Base-by-base conservation (phyloP, 1,140 invertebrate species). In the Heterodera carotae region DNA sequence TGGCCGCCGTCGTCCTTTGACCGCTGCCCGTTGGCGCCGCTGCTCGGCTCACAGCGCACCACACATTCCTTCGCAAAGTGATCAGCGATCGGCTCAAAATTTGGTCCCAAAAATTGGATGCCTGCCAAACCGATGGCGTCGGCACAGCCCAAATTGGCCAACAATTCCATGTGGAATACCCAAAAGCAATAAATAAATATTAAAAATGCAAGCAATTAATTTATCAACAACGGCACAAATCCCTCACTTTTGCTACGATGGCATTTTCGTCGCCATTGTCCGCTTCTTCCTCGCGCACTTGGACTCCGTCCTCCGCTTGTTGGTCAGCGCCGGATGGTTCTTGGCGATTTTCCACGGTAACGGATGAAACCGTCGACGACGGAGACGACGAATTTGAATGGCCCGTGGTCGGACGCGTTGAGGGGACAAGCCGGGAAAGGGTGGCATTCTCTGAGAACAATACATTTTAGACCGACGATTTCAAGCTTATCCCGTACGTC, bases 101-200 rank as follows among this genome's bases (percentile, higher is more conserved):
- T 84, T 67, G 83, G 85, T 22, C 88, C 89, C 2, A 90, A 84
- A 33, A 90, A 86, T 78, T 90, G 89, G 43, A 90, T 78, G 25
- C 89, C 89, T 15, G 89, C 90, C 48, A 90, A 78, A 2, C 90
- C 90, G 33, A 90, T 82, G 68, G 88, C 88, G 72, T 89, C 88
- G 22, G 82, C 70, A 79, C 88, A 87, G 67, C 90, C 90, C 90
- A 90, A 90, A 6, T 90, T 90, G 2, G 84, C 86, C 27, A 85
- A 84, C 73, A 90, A 87, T 79, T 89, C 88, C 31, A 90, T 80
- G 80, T 89, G 83, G 36, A 90, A 77, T 73, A 83, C 88, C 90
- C 76, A 43, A n/a, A 70, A 60, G 5, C 25, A 67, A 10, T 5
- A 66, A 27, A n/a, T n/a, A n/a, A n/a, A n/a, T n/a, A n/a, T n/a